Percentiles rank a stretch among this genome's conserved stretches.
Conservation (phyloP, 1,140 invertebrate species). For the Cardiocondyla obscurior region DNA sequence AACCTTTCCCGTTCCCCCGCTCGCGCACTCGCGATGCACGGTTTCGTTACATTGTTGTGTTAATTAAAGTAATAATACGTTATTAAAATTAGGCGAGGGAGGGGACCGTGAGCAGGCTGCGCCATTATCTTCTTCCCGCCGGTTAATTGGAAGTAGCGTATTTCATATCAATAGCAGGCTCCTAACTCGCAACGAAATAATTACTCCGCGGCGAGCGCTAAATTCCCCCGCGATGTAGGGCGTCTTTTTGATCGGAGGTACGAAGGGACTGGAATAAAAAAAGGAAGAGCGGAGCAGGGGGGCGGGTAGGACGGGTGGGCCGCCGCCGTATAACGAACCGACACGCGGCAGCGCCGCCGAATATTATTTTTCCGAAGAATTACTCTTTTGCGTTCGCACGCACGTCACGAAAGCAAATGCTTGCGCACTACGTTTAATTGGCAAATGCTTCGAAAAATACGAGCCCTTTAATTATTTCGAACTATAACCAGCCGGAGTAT, state of each 20-base stretch:
- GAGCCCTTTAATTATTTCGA: conserved; percentile 57
- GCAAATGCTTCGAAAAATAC: conserved; percentile 58
- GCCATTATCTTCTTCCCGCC: conserved; percentile 24
- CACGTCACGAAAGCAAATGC: conserved; percentile 56
- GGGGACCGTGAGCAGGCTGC: background rate
- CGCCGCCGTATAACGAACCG: conserved; percentile 37
- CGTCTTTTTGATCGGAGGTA: conserved; percentile 37
- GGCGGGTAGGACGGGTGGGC: too few species aligned
- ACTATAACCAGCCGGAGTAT: conserved; percentile 30
- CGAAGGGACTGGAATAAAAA: conserved; percentile 18
- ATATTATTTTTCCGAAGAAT: conserved; percentile 56
- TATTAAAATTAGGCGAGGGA: conserved; percentile 24
- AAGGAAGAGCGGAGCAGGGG: too few species aligned
- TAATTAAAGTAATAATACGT: conserved; percentile 31
- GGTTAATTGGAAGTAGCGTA: conserved; percentile 41
- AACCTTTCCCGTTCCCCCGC: too few species aligned
- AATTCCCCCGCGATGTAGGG: conserved; percentile 29
- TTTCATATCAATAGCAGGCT: conserved; percentile 33
- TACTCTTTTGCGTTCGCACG: conserved; percentile 54
- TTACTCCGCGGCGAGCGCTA: conserved; percentile 35
- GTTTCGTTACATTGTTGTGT: background rate
- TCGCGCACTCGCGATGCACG: background rate
- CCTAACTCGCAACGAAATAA: conserved; percentile 20
- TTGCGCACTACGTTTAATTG: conserved; percentile 57
- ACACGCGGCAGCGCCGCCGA: conserved; percentile 41